Evolutionary conservation across 1,140 invertebrate genomes (phyloP).

Genomic region (Limonius californicus): DNA sequence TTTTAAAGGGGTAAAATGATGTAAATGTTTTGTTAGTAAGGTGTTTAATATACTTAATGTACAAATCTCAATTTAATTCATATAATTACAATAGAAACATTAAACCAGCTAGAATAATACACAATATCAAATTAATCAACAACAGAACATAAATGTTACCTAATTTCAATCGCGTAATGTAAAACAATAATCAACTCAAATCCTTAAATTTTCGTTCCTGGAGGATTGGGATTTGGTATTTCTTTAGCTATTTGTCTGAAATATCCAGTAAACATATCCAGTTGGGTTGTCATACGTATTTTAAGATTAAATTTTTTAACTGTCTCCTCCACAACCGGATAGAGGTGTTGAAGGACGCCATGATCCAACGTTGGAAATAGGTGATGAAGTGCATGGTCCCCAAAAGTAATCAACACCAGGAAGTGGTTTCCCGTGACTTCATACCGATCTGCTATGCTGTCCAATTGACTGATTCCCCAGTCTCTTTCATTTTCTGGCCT

Average conservation of each 20-base stretch:
- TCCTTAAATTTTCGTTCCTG: neutral
- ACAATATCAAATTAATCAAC: too few relatives aligned
- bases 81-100: too few relatives aligned
- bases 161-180: too few relatives aligned
- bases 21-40: too few relatives aligned
- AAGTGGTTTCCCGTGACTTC: conserved; percentile 65
- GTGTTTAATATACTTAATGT: too few relatives aligned
- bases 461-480: conserved; percentile 76
- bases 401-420: conserved; percentile 67
- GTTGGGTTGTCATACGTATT: conserved; percentile 52
- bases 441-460: conserved; percentile 67
- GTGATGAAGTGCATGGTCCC: conserved; percentile 76
- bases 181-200: too few relatives aligned
- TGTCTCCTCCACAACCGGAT: conserved; percentile 63
- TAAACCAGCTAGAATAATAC: too few relatives aligned
- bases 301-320: conserved; percentile 64
- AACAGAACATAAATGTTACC: too few relatives aligned
- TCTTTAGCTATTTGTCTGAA: conserved; percentile 61
- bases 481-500: too few relatives aligned
- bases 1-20: too few relatives aligned
- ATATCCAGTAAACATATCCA: conserved; percentile 64
- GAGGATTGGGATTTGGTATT: conserved; percentile 30
- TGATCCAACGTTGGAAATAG: conserved; percentile 65
- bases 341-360: conserved; percentile 60
- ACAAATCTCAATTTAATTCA: too few relatives aligned